Evolutionary conservation across 2,113 vertebrate species (phyloP).

Genomic region (Gnathonemus longibarbis): DNA sequence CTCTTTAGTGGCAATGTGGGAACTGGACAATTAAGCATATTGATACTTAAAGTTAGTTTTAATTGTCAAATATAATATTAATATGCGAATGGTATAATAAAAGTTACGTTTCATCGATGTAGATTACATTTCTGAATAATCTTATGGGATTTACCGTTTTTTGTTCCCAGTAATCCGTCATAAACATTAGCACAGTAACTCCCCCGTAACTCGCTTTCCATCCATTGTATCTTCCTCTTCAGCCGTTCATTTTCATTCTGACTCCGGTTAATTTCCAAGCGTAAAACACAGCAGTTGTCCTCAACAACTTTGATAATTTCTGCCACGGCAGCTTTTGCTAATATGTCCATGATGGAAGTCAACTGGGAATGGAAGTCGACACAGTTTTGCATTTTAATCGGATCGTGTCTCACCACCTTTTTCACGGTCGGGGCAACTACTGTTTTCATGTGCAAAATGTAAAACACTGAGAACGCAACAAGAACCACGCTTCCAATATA

Average conservation of each 20-base stretch:
- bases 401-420: background rate
- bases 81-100: background rate
- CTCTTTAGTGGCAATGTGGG: background rate
- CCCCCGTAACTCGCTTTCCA: slow-evolving; percentile 40
- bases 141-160: background rate
- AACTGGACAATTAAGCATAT: background rate
- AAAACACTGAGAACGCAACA: background rate
- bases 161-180: background rate
- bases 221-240: slow-evolving; percentile 45
- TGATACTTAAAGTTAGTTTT: background rate
- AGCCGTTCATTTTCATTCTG: slow-evolving; percentile 54
- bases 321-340: slow-evolving; percentile 54
- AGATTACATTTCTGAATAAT: background rate
- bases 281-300: slow-evolving; percentile 54
- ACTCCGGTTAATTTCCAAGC: slow-evolving; percentile 50
- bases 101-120: background rate
- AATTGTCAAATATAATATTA: background rate
- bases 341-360: slow-evolving; percentile 56
- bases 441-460: background rate
- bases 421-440: background rate
- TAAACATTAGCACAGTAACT: background rate
- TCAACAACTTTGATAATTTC: slow-evolving; percentile 60
- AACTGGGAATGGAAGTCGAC: slow-evolving; percentile 53
- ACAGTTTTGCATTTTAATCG: slow-evolving; percentile 50
- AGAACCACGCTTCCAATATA: background rate